Evolutionary conservation across 2,888 invertebrate species (phyloP).

Genomic region (Scrobipalpa costella): DNA sequence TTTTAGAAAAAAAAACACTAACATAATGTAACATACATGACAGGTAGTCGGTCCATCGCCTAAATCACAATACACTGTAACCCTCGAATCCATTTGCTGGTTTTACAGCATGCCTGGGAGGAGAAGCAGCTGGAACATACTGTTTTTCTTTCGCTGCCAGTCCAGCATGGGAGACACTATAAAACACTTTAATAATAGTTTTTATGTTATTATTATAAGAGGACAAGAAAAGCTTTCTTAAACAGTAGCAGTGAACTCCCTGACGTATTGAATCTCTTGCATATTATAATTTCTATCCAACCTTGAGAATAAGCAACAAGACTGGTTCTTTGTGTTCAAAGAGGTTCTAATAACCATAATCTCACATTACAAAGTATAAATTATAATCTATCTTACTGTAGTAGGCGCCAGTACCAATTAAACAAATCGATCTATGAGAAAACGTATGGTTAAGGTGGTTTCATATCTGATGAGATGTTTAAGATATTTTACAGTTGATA

Average conservation of each 20-base stretch:
- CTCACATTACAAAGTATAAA: slow-evolving; percentile 24
- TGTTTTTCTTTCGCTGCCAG: too few species aligned
- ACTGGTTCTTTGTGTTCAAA: slow-evolving; percentile 26
- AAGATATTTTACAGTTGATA: background rate
- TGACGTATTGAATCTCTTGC: background rate
- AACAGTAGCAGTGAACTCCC: background rate
- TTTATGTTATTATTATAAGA: background rate
- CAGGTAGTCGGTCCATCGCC: too few species aligned
- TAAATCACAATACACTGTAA: too few species aligned
- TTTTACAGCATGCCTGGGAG: too few species aligned
- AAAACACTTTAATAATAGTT: too few species aligned
- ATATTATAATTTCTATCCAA: slow-evolving; percentile 4
- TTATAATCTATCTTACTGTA: slow-evolving; percentile 27
- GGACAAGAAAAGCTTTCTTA: background rate
- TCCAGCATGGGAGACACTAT: too few species aligned
- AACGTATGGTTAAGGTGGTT: slow-evolving; percentile 19
- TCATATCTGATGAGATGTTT: background rate
- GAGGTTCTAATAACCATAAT: slow-evolving; percentile 26
- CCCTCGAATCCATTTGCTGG: too few species aligned
- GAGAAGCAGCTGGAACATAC: too few species aligned
- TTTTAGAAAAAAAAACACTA: background rate
- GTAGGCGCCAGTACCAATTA: slow-evolving; percentile 33
- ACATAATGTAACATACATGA: too few species aligned
- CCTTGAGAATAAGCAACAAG: slow-evolving; percentile 25
- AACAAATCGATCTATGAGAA: slow-evolving; percentile 27